A percentile compares a stretch with the other conserved stretches of the same genome.
Conservation (phyloP, 2,113 vertebrate genomes). For the Megaceryle torquata region DNA sequence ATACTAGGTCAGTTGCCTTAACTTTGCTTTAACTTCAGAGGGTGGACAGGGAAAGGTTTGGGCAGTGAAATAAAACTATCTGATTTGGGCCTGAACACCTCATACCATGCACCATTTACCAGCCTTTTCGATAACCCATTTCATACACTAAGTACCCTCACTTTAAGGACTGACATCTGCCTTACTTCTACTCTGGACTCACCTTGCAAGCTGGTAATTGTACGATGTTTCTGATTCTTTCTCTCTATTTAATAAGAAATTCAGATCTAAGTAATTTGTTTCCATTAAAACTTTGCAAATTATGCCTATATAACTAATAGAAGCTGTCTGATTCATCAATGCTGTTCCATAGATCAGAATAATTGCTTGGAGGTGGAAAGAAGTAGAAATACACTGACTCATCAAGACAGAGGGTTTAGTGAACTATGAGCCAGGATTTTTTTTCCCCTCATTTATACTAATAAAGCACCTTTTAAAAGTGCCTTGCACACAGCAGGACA, state of each 20-base stretch:
- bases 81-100: not conserved
- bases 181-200: not conserved
- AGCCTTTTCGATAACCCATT: not conserved
- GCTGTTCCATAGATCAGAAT: conserved; percentile 28
- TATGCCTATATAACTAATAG: not conserved
- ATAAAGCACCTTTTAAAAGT: conserved; percentile 11
- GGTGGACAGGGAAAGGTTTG: not conserved
- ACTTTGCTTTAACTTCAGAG: not conserved
- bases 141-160: not conserved
- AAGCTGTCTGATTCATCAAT: conserved; percentile 32
- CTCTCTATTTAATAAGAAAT: not conserved
- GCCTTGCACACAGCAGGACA: not conserved
- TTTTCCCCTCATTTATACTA: conserved; percentile 1
- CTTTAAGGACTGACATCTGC: not conserved
- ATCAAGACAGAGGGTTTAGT: conserved; percentile 4
- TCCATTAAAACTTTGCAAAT: conserved; percentile 11
- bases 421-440: conserved; percentile 40
- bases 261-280: not conserved
- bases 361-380: conserved; percentile 54
- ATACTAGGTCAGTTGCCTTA: not conserved
- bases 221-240: not conserved
- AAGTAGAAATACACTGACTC: conserved; percentile 42
- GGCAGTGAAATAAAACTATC: not conserved
- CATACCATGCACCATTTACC: not conserved
- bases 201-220: not conserved